These are phyloP conservation scores for Tympanoctomys barrerae DNA, from an alignment of 2,797 vertebrate species.

Conservation along the genomic window DNA sequence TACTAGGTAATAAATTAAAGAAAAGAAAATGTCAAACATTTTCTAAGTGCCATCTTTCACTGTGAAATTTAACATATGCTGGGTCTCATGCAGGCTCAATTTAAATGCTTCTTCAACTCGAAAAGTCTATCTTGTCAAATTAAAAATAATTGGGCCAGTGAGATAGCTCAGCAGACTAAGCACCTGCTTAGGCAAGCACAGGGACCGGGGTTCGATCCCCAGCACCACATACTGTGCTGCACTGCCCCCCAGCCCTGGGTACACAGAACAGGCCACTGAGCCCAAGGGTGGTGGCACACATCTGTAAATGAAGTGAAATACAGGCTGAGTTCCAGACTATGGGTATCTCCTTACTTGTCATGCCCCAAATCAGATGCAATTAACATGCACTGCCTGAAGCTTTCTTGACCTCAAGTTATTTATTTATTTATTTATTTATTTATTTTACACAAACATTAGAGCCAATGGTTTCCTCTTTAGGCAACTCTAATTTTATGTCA, in stretches of 20 bases:
- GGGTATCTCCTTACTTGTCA: neutral
- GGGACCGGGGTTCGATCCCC: no score
- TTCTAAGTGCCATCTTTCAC: neutral
- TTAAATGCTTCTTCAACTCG: neutral
- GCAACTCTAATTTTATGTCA: neutral
- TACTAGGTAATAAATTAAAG: neutral
- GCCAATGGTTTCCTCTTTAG: neutral
- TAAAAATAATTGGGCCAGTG: neutral
- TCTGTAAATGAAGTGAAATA: neutral
- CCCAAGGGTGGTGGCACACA: no score
- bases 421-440: neutral
- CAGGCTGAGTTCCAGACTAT: neutral
- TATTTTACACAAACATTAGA: neutral
- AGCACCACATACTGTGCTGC: no score
- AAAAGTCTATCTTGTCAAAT: neutral
- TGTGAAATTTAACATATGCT: neutral
- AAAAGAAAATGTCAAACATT: neutral
- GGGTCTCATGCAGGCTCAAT: neutral
- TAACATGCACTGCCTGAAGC: neutral
- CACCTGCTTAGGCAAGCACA: no score
- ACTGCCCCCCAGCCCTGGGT: no score
- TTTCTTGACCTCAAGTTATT: neutral
- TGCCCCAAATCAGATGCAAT: neutral
- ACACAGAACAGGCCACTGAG: no score
- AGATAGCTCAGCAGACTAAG: no score